These are phyloP conservation scores for Thelaira solivaga DNA, from an alignment of 2,888 invertebrate species.

Conservation along the genomic window DNA sequence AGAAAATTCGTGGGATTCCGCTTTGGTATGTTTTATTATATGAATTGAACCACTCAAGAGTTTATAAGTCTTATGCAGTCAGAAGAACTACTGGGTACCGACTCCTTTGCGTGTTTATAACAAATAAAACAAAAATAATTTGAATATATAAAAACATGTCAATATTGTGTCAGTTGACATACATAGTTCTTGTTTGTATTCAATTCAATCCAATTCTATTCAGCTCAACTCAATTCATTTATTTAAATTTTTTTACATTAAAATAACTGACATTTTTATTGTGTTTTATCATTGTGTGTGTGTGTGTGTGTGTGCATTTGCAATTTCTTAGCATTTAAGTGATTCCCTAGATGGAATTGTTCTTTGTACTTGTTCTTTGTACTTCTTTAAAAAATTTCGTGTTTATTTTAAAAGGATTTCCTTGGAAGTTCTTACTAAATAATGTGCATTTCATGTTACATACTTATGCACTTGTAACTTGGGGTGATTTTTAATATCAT, in stretches of 20 bases:
- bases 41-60: too few relatives aligned
- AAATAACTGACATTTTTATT: too few relatives aligned
- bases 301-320: background rate
- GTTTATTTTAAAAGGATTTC: slow-evolving; percentile 26
- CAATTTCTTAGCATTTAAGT: slow-evolving; percentile 1
- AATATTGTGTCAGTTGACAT: slow-evolving; percentile 61
- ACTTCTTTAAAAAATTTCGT: slow-evolving; percentile 17
- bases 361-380: slow-evolving; percentile 21
- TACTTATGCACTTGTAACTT: too few relatives aligned
- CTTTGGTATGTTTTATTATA: too few relatives aligned
- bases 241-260: background rate
- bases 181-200: slow-evolving; percentile 45
- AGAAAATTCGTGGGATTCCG: too few relatives aligned
- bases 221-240: too few relatives aligned
- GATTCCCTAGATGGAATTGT: slow-evolving; percentile 19
- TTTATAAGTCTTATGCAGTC: background rate
- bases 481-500: too few relatives aligned
- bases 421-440: too few relatives aligned
- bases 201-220: slow-evolving; percentile 19
- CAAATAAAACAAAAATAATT: background rate
- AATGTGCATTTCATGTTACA: too few relatives aligned
- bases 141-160: slow-evolving; percentile 50
- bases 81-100: background rate
- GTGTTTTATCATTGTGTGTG: background rate
- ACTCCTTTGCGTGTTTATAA: background rate